Evolutionary conservation across 2,113 vertebrate genomes (phyloP), one percentile per base, ranked within the genome.

Genomic region (Salvator merianae): DNA sequence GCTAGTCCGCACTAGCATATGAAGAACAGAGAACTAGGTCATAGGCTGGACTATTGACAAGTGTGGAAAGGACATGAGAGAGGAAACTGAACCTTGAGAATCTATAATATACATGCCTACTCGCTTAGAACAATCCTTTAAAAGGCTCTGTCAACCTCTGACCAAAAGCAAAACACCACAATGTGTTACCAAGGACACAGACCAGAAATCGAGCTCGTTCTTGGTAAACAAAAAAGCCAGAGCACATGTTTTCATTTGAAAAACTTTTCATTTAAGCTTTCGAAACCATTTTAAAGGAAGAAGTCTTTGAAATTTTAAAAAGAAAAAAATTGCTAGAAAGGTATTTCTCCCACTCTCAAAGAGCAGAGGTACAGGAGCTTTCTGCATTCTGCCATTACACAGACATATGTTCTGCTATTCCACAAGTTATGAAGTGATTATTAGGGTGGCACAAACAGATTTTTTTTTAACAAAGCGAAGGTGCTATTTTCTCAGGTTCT

Each of bases 401-500:
- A 93, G 94, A 91, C 95, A 95, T 93, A 94, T 93, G 96, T 95
- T 91, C 92, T 89, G 87, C 91, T 89, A 85, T 95, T 92, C 93
- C 93, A 92, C 93, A 86, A 93, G 90, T 90, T 84, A 92, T 86
- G 87, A 92, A 94, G 94, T 93, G 95, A 94, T 94, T 94, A 93
- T 83, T 86, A 91, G 92, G 95, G 94, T 89, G 50, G 84, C 91
- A 94, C 91, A 95, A 95, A 94, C 91, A 20, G 55, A 59, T 59
- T 95, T 94, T 95, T 93, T 94, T 93, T 83, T 92, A 93, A 95
- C 94, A 94, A 95, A 95, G 92, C 91, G 89, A 93, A 97, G 94
- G 95, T 96, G 95, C 93, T 93, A 96, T 96, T 94, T 95, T 96
- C 95, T 96, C 96, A 95, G 96, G 95, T 96, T 96, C 94, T 86